These are phyloP conservation scores for Tachina fera DNA, from an alignment of 2,888 invertebrate genomes.

Conservation along the genomic window DNA sequence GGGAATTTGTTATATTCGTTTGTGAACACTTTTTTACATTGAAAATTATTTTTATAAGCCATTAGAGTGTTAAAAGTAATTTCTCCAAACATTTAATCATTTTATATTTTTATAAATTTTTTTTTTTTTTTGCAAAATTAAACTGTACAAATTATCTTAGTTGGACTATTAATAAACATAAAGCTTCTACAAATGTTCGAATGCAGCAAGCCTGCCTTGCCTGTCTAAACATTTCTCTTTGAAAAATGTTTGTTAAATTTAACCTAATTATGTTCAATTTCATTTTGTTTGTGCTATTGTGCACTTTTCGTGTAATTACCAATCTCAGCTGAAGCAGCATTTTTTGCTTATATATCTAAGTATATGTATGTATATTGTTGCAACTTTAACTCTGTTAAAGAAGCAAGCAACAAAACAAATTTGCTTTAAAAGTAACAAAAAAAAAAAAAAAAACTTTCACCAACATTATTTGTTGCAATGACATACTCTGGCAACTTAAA, in stretches of 20 bases:
- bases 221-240: constrained; percentile 37
- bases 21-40: too few species aligned
- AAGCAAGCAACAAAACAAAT: constrained; percentile 11
- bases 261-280: constrained; percentile 63
- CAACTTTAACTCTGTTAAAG: constrained; percentile 36
- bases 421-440: neutral
- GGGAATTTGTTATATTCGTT: too few species aligned
- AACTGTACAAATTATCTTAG: constrained; percentile 26
- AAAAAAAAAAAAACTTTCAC: constrained; percentile 61
- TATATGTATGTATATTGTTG: constrained; percentile 37
- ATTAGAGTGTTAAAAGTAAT: too few species aligned
- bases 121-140: neutral
- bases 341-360: too few species aligned
- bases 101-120: neutral
- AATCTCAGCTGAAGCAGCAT: constrained; percentile 36
- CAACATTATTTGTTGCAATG: constrained; percentile 62
- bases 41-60: too few species aligned
- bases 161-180: constrained; percentile 1
- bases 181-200: constrained; percentile 16
- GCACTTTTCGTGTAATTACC: constrained; percentile 56
- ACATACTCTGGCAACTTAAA: constrained; percentile 58
- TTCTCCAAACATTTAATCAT: too few species aligned
- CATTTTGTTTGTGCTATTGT: constrained; percentile 23
- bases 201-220: neutral
- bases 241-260: constrained; percentile 59